A percentile compares a stretch with the other conserved stretches of the same genome.
Conservation (phyloP, 2,113 vertebrate species). For the Chaetorhynchus papuensis region DNA sequence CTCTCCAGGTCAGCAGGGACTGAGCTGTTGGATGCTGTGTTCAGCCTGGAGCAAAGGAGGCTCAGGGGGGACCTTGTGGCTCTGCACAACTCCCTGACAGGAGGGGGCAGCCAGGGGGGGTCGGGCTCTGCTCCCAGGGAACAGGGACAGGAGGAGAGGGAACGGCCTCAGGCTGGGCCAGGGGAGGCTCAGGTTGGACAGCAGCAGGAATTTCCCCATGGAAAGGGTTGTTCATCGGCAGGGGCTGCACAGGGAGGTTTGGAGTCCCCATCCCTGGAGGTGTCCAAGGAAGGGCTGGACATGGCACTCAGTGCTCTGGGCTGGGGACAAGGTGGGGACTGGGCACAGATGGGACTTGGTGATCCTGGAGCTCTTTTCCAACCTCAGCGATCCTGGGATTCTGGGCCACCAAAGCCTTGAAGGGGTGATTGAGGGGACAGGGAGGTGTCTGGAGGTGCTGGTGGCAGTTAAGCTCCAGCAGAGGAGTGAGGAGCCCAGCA, state of each 20-base stretch:
- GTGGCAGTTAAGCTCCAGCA: not conserved
- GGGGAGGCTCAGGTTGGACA: not conserved
- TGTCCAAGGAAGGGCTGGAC: rapidly evolving
- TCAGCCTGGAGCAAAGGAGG: not conserved
- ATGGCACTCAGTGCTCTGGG: not conserved
- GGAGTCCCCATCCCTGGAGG: not conserved
- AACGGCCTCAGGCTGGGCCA: not conserved
- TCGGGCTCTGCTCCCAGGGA: not conserved
- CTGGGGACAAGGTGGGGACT: not conserved
- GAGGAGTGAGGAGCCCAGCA: not conserved
- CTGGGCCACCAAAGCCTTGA: not conserved
- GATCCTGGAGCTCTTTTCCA: not conserved
- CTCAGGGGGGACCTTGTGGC: not conserved
- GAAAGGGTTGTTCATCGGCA: too few relatives aligned
- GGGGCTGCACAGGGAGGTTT: not conserved
- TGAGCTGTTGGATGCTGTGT: not conserved
- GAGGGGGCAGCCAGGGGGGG: not conserved
- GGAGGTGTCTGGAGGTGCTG: not conserved
- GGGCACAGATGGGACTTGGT: not conserved
- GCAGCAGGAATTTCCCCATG: rapidly evolving
- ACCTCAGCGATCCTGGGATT: not conserved
- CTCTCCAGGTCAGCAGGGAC: not conserved
- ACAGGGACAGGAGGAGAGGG: not conserved
- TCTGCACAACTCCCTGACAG: not conserved
- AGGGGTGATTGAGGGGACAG: not conserved